These are phyloP conservation scores for Numida meleagris DNA, from an alignment of 2,113 vertebrate species.

Conservation along the genomic window DNA sequence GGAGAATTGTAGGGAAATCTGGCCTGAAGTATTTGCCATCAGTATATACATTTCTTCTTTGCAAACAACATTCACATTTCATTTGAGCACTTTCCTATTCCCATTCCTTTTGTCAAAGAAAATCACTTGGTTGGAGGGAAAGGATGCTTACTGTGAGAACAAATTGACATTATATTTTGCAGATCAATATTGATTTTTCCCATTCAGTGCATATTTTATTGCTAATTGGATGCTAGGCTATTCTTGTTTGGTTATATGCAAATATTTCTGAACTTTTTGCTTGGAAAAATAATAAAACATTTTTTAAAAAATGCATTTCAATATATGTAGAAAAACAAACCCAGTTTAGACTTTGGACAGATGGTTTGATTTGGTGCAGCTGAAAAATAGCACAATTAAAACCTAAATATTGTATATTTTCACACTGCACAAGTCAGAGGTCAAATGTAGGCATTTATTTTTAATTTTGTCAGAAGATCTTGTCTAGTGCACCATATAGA, in stretches of 20 bases:
- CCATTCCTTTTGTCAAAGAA: background rate
- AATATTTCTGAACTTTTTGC: constrained; percentile 51
- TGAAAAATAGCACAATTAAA: constrained; percentile 72
- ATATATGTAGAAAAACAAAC: constrained; percentile 59
- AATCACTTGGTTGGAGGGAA: background rate
- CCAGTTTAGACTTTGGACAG: constrained; percentile 61
- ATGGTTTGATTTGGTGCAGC: constrained; percentile 32
- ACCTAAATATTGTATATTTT: constrained; percentile 79
- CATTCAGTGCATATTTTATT: constrained; percentile 21
- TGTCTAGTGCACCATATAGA: constrained; percentile 74
- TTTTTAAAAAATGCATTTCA: constrained; percentile 36
- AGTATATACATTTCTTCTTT: background rate
- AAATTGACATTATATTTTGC: background rate
- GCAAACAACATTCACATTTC: background rate
- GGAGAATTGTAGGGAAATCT: constrained; percentile 36
- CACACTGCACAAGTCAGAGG: constrained; percentile 82
- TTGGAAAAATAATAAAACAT: constrained; percentile 43
- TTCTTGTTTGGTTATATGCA: constrained; percentile 18
- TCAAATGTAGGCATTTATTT: constrained; percentile 79
- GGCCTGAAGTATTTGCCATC: background rate
- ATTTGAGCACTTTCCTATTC: background rate
- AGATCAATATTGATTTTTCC: constrained; percentile 49
- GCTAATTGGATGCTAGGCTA: background rate
- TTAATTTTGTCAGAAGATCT: constrained; percentile 76
- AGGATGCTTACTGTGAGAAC: background rate